phyloP scores from a whole-genome alignment of 1,140 invertebrate genomes.

The Pantala flavescens region DNA sequence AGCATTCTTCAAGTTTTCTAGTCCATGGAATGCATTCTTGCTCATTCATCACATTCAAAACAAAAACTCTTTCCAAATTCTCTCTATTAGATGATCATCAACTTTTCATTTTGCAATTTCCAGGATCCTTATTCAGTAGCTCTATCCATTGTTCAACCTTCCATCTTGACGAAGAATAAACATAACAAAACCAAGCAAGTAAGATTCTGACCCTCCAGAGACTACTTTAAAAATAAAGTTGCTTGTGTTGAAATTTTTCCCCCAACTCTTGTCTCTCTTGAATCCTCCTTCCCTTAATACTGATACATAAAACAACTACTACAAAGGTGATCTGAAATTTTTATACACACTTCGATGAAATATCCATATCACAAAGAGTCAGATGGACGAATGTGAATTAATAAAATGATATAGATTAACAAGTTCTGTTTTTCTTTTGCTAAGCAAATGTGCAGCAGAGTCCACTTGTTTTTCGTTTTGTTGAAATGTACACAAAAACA shows the following conservation, averaged over 20 bases:
- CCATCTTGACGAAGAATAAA: background rate
- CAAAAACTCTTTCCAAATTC: background rate
- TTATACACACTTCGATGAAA: slow-evolving; percentile 5
- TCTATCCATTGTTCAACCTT: background rate
- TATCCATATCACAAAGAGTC: slow-evolving; percentile 1
- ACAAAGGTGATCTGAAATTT: slow-evolving; percentile 8
- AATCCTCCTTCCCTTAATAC: slow-evolving; percentile 6
- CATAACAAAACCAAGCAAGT: background rate
- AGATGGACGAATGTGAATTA: slow-evolving; percentile 4
- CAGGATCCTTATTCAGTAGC: background rate
- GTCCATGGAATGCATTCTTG: background rate
- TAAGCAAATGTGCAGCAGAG: slow-evolving; percentile 2
- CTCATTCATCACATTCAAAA: background rate
- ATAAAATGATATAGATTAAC: background rate
- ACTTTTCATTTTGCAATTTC: background rate
- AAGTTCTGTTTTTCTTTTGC: background rate
- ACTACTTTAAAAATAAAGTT: background rate
- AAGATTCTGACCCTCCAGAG: background rate
- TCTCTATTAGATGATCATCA: background rate
- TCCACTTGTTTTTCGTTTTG: background rate
- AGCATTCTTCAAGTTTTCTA: background rate
- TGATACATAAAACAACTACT: slow-evolving; percentile 4
- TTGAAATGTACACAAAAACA: slow-evolving; percentile 4
- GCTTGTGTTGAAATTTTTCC: background rate
- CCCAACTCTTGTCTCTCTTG: background rate